phyloP scores from a whole-genome alignment of 2,113 vertebrate genomes.

The Callospermophilus lateralis region DNA sequence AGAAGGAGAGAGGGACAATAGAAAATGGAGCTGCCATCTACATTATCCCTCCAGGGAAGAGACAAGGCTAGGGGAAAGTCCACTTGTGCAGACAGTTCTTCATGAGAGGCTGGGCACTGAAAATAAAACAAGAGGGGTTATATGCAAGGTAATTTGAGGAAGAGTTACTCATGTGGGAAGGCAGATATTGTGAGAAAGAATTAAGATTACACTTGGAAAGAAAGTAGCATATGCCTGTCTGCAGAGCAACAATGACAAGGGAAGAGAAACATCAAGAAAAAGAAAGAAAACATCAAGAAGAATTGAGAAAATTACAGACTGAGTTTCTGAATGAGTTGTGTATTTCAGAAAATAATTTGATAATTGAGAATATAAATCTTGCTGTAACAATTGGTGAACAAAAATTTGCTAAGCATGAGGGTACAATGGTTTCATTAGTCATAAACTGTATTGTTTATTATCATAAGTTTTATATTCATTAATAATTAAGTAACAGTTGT shows the following conservation, averaged over 20 bases:
- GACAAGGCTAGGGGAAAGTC: not conserved
- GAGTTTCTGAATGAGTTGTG: not conserved
- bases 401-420: constrained; percentile 2
- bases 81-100: not conserved
- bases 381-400: not conserved
- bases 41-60: not conserved
- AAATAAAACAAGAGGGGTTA: not conserved
- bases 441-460: not conserved
- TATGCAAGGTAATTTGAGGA: not conserved
- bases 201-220: not conserved
- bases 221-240: not conserved
- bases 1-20: not conserved
- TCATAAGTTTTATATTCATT: not conserved
- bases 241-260: not conserved
- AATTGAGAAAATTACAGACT: not conserved
- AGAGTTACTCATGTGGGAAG: not conserved
- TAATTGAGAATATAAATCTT: not conserved
- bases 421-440: not conserved
- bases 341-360: not conserved
- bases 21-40: not conserved
- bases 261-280: not conserved
- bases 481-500: not conserved
- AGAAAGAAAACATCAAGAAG: not conserved
- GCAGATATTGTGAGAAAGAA: not conserved
- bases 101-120: not conserved